These are phyloP conservation scores for Drosophila miranda DNA, from an alignment of 1,140 invertebrate genomes.

Conservation along the genomic window DNA sequence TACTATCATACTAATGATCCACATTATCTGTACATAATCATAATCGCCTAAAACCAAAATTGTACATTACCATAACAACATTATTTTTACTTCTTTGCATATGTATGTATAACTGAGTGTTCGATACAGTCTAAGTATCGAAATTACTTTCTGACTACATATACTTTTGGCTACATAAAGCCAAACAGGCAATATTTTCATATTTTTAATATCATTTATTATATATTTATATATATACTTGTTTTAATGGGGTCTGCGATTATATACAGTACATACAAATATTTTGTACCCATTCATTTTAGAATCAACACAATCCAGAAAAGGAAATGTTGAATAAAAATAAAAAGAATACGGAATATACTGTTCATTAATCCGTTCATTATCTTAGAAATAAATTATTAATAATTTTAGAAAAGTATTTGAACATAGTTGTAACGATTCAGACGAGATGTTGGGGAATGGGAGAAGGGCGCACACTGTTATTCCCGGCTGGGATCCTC, in stretches of 20 bases:
- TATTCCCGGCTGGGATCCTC: no score
- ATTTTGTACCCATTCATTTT: background rate
- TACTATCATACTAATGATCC: background rate
- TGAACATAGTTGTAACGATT: no score
- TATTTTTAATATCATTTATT: conserved; percentile 1
- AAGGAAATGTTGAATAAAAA: conserved; percentile 5
- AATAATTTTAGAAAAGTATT: no score
- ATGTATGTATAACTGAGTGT: conserved; percentile 6
- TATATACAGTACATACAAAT: conserved; percentile 7
- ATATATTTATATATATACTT: no score
- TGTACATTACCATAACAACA: conserved; percentile 23
- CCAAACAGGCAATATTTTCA: no score
- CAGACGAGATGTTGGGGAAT: no score
- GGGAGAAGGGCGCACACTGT: no score
- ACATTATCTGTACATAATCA: conserved; percentile 22
- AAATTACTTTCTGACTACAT: no score
- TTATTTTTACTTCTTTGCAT: background rate
- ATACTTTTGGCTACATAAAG: no score
- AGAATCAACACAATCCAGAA: background rate
- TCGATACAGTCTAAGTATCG: no score
- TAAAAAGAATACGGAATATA: background rate
- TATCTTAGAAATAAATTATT: no score
- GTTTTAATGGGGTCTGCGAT: conserved; percentile 2
- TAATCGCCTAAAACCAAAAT: conserved; percentile 4
- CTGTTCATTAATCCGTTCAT: no score